Evolutionary conservation across 2,113 vertebrate genomes (phyloP), one percentile per base, ranked within the genome.

Genomic region (Pelusios castaneus): DNA sequence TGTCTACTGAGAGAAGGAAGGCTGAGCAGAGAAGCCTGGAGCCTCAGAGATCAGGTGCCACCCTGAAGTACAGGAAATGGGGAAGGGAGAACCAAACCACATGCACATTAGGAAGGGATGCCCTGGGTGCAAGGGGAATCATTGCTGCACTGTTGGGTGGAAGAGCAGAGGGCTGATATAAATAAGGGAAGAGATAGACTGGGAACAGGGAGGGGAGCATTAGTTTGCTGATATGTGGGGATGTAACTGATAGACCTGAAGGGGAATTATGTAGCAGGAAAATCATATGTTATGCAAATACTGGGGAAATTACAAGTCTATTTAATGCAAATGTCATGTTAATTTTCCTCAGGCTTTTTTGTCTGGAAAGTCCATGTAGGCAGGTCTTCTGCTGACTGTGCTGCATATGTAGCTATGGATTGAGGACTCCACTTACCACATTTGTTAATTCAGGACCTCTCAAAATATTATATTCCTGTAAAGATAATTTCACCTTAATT

Each of bases 261-360:
- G 16, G 60, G 60, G 16, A 67, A 67, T 34, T 82, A 67, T 88
- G 2, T 75, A 90, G 49, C 41, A 2, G 78, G 11, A 90, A 22
- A 75, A 45, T 21, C 63, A 38, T 70, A n/a, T 70, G 63, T 6
- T 38, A 70, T 38, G n/a, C 17, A 70, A 70, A 67, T 67, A 63
- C 16, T 60, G 34, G 34, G 8, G 34, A 67, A 67, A 38, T 38
- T 93, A 11, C 47, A 73, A 29, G 29, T 54, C 85, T 38, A 80
- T 54, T 88, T 83, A 85, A 38, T 81, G 58, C 38, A 82, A 80
- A 84, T 77, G 82, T 1, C 4, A 86, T 8, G 67, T 4, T 8
- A 25, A 60, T 76, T 91, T 95, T 77, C 83, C 51, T 88, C 34
- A 55, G 60, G 14, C 13, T 91, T 91, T 91, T 92, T 67, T 67